Evolutionary conservation across 2,888 invertebrate genomes (phyloP).

Genomic region (Drosophila multiciliata): DNA sequence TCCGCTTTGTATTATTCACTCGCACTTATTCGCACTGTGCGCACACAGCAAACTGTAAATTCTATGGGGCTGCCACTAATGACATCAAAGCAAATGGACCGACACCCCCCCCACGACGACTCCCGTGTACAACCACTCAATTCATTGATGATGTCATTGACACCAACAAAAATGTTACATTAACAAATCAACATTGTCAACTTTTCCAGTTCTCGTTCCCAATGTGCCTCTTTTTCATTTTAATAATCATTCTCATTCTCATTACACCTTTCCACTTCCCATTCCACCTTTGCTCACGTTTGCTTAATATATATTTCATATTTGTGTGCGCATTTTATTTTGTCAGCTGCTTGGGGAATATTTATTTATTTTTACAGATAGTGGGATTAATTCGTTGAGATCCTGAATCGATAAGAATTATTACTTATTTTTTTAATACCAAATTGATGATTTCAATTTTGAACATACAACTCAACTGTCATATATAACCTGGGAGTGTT

Average conservation of each 20-base stretch:
- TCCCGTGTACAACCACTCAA: background rate
- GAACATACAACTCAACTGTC: background rate
- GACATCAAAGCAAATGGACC: slow-evolving; percentile 53
- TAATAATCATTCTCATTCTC: too few species aligned
- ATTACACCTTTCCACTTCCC: background rate
- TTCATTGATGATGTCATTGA: slow-evolving; percentile 53
- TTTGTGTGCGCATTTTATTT: background rate
- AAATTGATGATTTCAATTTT: background rate
- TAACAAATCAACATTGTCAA: slow-evolving; percentile 28
- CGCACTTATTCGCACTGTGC: slow-evolving; percentile 23
- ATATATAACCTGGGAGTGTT: background rate
- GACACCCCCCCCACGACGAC: background rate
- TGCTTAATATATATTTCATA: background rate
- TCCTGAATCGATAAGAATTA: slow-evolving; percentile 28
- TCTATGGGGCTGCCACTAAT: slow-evolving; percentile 39
- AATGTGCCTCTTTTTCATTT: background rate
- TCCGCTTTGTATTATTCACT: slow-evolving; percentile 2
- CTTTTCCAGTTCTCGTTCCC: slow-evolving; percentile 5
- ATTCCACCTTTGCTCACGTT: background rate
- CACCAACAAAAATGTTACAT: slow-evolving; percentile 47
- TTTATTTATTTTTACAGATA: background rate
- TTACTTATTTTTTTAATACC: slow-evolving; percentile 27
- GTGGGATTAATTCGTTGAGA: slow-evolving; percentile 11
- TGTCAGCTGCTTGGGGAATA: slow-evolving; percentile 6
- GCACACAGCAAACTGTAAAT: slow-evolving; percentile 47